Base-by-base conservation (phyloP, 2,113 vertebrate species). In the Pitta sordida region DNA sequence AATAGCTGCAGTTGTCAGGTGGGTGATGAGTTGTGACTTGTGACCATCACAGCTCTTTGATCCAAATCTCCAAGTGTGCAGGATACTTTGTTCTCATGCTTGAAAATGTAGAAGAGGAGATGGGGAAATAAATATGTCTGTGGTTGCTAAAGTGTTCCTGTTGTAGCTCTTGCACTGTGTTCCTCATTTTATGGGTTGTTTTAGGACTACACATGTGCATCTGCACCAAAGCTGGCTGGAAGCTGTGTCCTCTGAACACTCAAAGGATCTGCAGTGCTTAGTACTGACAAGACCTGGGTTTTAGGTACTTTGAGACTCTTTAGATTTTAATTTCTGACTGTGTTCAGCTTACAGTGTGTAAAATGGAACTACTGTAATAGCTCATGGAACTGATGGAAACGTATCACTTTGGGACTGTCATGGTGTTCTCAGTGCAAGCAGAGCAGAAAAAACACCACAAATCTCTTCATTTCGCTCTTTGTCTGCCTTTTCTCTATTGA, bases 1-100 rank as follows among this genome's bases (percentile, higher is more conserved):
- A 96, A 96, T 91, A 96, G 93, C 71, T 92, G n/a, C 85, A 83
- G 63, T 94, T 93, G 90, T 94, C 85, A 90, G 93, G 85, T 91
- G 51, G 75, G 82, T 93, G 93, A 90, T 93, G 95, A 94, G 79
- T 70, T 96, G 95, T 93, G 90, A 91, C 91, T 95, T 96, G 75
- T 90, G 82, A 77, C 75, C 74, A 51, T 91, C 93, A 43, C 41
- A 85, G 85, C 82, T 90, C 82, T 94, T 93, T 69, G 88, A 96
- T 91, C 59, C 32, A 36, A 58, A 76, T 88, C 58, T 87, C 53
- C 60, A 49, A 44, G 71, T 62, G 71, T 90, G 85, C 67, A 51
- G 55, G 37, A 22, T 91, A 58, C 86, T 95, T 94, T 91, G 68
- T 91, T 87, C 75, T 55, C 37, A 59, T 34, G 37, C 75, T 95